Conservation (phyloP, 2,888 invertebrate genomes). For the Ligdia adustata region DNA sequence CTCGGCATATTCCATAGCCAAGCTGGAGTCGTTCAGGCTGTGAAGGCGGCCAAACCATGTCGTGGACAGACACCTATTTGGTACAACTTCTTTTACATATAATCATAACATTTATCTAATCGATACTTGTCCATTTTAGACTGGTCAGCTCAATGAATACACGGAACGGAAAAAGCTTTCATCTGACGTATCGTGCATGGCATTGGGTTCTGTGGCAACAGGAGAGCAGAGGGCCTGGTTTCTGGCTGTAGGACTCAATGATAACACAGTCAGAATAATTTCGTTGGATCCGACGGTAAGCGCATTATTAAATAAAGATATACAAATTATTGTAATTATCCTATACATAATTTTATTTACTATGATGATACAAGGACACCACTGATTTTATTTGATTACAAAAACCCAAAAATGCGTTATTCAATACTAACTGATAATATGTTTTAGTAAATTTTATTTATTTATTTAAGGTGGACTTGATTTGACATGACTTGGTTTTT, state of each 20-base stretch:
- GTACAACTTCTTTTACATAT: constrained; percentile 6
- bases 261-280: constrained; percentile 98
- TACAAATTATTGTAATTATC: background rate
- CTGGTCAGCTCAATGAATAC: constrained; percentile 99
- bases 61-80: constrained; percentile 78
- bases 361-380: constrained; percentile 84
- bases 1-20: constrained; percentile 90
- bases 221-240: constrained; percentile 98
- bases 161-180: constrained; percentile 98
- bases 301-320: background rate
- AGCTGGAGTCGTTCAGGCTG: constrained; percentile 87
- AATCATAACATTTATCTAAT: constrained; percentile 16
- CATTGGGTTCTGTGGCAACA: constrained; percentile 95
- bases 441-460: background rate
- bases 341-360: too few relatives aligned
- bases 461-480: background rate
- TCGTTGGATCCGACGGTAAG: constrained; percentile 96
- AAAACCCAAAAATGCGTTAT: constrained; percentile 80
- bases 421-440: constrained; percentile 64
- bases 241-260: constrained; percentile 96
- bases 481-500: background rate
- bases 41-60: constrained; percentile 89
- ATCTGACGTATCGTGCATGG: constrained; percentile 99
- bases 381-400: constrained; percentile 78
- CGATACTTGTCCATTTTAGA: constrained; percentile 83